Conservation (phyloP, 2,888 invertebrate genomes). For the Sericinus montela region DNA sequence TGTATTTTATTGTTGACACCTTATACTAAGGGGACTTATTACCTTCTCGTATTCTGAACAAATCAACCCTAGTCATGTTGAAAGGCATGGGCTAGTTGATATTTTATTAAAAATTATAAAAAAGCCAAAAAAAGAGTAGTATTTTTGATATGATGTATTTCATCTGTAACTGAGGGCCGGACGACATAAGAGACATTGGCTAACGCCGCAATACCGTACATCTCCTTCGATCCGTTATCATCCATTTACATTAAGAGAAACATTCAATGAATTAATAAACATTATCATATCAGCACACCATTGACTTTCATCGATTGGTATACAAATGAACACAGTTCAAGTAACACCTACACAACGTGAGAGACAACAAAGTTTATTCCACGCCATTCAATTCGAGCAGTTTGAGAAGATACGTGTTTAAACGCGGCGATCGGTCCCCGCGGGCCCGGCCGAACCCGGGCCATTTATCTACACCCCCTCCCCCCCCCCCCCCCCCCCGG, state of each 20-base stretch:
- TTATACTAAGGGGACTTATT: no score
- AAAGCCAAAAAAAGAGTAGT: no score
- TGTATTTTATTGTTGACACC: no score
- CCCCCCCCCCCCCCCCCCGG: slow-evolving; percentile 27
- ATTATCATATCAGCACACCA: not conserved
- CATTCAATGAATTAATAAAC: not conserved
- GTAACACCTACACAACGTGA: slow-evolving; percentile 15
- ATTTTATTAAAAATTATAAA: no score
- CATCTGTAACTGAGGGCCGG: no score
- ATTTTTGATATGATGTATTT: no score
- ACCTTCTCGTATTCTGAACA: no score
- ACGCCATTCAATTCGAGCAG: slow-evolving; percentile 44
- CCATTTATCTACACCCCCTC: slow-evolving; percentile 55
- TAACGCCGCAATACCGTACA: no score
- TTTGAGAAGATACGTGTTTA: slow-evolving; percentile 61
- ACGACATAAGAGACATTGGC: no score
- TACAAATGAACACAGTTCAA: not conserved
- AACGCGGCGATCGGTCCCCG: slow-evolving; percentile 54
- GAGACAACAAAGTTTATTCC: slow-evolving; percentile 28
- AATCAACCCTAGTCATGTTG: no score
- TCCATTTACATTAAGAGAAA: not conserved
- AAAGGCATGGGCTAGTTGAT: no score
- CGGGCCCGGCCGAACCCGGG: slow-evolving; percentile 42
- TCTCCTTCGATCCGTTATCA: no score
- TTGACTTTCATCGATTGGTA: not conserved